Evolutionary conservation across 2,888 invertebrate genomes (phyloP).

Genomic region (Epistrophella euchroma): DNA sequence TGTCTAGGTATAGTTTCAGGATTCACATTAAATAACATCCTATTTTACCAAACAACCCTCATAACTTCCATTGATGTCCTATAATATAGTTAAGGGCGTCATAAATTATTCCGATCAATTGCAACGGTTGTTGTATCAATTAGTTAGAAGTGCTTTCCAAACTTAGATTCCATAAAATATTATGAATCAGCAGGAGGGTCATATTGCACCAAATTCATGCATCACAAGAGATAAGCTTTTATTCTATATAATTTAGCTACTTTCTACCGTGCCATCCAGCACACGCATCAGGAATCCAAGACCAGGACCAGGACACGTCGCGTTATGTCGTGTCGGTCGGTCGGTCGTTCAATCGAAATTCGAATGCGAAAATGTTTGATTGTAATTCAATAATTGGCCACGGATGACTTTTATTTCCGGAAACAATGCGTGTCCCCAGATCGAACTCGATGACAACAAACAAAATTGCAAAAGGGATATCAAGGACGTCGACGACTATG

Average conservation of each 20-base stretch:
- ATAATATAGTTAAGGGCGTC: slow-evolving; percentile 13
- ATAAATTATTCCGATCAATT: slow-evolving; percentile 73
- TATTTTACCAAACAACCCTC: slow-evolving; percentile 33
- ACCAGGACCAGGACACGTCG: slow-evolving; percentile 30
- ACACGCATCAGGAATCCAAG: slow-evolving; percentile 5
- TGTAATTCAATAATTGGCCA: slow-evolving; percentile 83
- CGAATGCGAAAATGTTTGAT: slow-evolving; percentile 71
- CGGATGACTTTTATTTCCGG: slow-evolving; percentile 82
- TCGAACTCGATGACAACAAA: slow-evolving; percentile 71
- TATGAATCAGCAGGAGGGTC: slow-evolving; percentile 43
- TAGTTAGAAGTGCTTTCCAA: slow-evolving; percentile 69
- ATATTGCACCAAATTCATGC: slow-evolving; percentile 53
- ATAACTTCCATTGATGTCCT: slow-evolving; percentile 12
- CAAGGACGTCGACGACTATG: slow-evolving; percentile 5
- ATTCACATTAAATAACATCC: slow-evolving; percentile 6
- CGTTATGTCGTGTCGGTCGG: not conserved
- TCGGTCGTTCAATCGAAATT: slow-evolving; percentile 33
- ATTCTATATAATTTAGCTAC: not conserved
- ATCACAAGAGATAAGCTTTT: slow-evolving; percentile 64
- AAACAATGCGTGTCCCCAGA: slow-evolving; percentile 59
- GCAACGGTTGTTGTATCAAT: slow-evolving; percentile 74
- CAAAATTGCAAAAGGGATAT: slow-evolving; percentile 63
- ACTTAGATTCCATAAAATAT: slow-evolving; percentile 69
- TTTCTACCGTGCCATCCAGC: slow-evolving; percentile 1
- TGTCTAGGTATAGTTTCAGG: not conserved